Percentiles rank a stretch among this genome's conserved stretches.
Evolutionary conservation across 1,140 invertebrate species (phyloP).

Genomic region (Dinoponera quadriceps): DNA sequence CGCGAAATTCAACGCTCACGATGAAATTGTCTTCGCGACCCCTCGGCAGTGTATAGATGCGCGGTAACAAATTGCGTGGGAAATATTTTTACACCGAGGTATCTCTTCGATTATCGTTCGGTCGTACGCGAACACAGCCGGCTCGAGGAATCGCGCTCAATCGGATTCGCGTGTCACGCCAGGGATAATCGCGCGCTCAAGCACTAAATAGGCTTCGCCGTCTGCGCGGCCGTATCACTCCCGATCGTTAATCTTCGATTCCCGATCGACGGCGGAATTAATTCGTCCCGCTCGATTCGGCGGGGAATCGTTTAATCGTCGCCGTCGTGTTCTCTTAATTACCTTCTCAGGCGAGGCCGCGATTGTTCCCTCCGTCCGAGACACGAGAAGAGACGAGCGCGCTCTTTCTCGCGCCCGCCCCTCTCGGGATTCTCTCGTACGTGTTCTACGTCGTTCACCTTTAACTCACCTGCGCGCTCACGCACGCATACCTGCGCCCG

Average conservation of each 20-base stretch:
- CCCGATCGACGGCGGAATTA: slow-evolving; percentile 68
- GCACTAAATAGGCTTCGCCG: slow-evolving; percentile 49
- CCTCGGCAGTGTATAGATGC: slow-evolving; percentile 4
- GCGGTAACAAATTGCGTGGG: slow-evolving; percentile 9
- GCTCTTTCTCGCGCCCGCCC: slow-evolving; percentile 33
- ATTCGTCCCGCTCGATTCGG: slow-evolving; percentile 69
- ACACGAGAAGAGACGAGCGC: slow-evolving; percentile 41
- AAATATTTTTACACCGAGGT: slow-evolving; percentile 18
- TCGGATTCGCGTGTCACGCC: slow-evolving; percentile 10
- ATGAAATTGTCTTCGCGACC: slow-evolving; percentile 24
- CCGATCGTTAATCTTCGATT: slow-evolving; percentile 71
- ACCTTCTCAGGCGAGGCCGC: slow-evolving; percentile 65
- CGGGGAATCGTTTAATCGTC: slow-evolving; percentile 71
- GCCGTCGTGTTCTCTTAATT: slow-evolving; percentile 71
- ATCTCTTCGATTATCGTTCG: too few species aligned
- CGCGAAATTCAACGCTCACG: slow-evolving; percentile 11
- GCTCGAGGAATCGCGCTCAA: slow-evolving; percentile 6
- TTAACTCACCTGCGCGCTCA: slow-evolving; percentile 62
- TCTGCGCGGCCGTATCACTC: slow-evolving; percentile 19
- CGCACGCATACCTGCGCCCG: slow-evolving; percentile 9
- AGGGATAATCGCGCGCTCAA: slow-evolving; percentile 52
- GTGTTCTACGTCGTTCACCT: slow-evolving; percentile 65
- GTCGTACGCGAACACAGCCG: neutral
- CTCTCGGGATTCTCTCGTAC: slow-evolving; percentile 37
- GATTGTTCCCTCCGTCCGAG: slow-evolving; percentile 64